Conservation (phyloP, 1,140 invertebrate species). For the Aphelinus certus region DNA sequence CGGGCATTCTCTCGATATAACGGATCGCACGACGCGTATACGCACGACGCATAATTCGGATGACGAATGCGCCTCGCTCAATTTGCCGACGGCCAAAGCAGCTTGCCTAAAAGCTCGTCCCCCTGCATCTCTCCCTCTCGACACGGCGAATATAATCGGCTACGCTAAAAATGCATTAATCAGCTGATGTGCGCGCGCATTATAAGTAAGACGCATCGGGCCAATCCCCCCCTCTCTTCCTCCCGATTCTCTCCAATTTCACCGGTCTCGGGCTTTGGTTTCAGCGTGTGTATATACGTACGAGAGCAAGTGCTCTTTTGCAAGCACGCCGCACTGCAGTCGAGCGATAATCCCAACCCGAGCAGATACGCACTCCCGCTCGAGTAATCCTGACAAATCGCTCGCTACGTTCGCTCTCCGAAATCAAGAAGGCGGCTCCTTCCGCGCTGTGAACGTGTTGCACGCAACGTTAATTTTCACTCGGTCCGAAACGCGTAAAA, state of each 20-base stretch:
- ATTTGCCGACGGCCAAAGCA: too few species aligned
- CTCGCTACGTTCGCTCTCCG: not conserved
- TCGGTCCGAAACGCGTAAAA: not conserved
- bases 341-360: not conserved
- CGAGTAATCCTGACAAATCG: constrained; percentile 35
- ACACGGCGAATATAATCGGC: constrained; percentile 13
- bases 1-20: too few species aligned
- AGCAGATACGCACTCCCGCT: not conserved
- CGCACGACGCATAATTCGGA: too few species aligned
- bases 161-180: constrained; percentile 37
- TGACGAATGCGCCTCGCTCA: too few species aligned
- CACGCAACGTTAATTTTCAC: constrained; percentile 2
- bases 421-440: too few species aligned
- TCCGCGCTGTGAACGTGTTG: not conserved
- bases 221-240: not conserved
- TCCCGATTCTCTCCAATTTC: constrained; percentile 17
- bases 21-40: too few species aligned
- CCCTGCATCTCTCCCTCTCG: not conserved
- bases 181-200: constrained; percentile 16
- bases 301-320: constrained; percentile 18
- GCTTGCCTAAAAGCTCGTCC: not conserved
- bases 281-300: not conserved
- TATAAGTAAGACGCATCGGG: constrained; percentile 32
- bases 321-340: not conserved
- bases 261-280: not conserved